Percentiles rank a stretch among this genome's conserved stretches.
Conservation (phyloP, 2,113 vertebrate species). For the Litocranius walleri region DNA sequence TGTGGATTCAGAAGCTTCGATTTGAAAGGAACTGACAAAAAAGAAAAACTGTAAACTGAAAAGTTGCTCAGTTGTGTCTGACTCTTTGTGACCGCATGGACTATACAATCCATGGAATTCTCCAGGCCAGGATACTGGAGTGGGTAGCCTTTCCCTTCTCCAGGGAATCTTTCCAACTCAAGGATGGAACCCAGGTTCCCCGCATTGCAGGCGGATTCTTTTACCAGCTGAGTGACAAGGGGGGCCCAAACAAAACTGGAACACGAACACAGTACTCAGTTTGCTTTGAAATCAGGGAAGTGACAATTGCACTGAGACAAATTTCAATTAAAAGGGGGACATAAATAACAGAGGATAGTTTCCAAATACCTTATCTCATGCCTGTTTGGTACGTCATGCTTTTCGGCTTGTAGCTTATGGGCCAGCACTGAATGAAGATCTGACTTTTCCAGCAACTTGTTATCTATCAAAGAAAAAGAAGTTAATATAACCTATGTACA, state of each 20-base stretch:
- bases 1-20: neutral
- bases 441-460: slow-evolving; percentile 93
- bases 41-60: neutral
- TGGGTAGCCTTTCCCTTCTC: neutral
- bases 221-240: neutral
- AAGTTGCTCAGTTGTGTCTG: neutral
- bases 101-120: neutral
- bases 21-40: neutral
- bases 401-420: slow-evolving; percentile 93
- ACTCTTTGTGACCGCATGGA: neutral
- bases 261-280: neutral
- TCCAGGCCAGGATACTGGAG: neutral
- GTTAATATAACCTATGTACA: neutral
- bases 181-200: neutral
- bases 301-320: neutral
- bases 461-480: slow-evolving; percentile 82
- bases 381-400: slow-evolving; percentile 90
- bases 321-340: neutral
- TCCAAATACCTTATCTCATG: slow-evolving; percentile 89
- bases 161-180: neutral
- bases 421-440: slow-evolving; percentile 93
- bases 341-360: neutral
- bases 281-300: neutral
- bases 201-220: accelerated
- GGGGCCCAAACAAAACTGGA: neutral